Evolutionary conservation across 2,113 vertebrate species (phyloP).

Genomic region (Microtus montanus): DNA sequence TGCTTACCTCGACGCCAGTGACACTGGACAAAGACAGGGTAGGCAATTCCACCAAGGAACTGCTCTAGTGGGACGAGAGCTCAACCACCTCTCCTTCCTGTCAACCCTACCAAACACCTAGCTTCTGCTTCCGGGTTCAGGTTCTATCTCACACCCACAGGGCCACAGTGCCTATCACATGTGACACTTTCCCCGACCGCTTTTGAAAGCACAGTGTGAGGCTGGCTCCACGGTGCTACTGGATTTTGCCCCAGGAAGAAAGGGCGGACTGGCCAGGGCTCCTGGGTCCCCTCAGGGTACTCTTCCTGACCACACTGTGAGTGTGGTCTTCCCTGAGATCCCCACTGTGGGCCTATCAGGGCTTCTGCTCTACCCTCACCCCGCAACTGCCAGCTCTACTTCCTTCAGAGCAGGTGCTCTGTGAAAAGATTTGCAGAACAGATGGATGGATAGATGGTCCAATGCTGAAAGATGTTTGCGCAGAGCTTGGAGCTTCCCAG

Average conservation of each 20-base stretch:
- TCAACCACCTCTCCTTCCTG: background rate
- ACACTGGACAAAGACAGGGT: background rate
- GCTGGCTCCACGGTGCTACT: background rate
- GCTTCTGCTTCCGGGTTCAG: background rate
- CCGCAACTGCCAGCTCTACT: background rate
- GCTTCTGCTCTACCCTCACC: background rate
- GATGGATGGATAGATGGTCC: conserved; percentile 57
- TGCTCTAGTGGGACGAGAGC: background rate
- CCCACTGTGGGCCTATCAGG: background rate
- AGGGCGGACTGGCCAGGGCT: background rate
- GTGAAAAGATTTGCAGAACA: conserved; percentile 7
- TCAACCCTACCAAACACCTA: too few species aligned
- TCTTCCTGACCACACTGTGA: background rate
- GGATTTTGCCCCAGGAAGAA: background rate
- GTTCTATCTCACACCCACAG: accelerated
- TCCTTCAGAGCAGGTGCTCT: conserved; percentile 41
- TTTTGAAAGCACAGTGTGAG: background rate
- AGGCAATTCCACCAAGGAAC: background rate
- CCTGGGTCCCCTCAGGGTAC: background rate
- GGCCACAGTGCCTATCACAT: background rate
- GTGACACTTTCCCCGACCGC: background rate
- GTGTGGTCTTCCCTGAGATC: background rate
- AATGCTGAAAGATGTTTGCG: conserved; percentile 32
- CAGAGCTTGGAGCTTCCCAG: conserved; percentile 12
- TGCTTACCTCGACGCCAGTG: background rate